Evolutionary conservation across 2,797 vertebrate genomes (phyloP), one percentile per base, ranked within the genome.

Genomic region (Sebastes diaconus): DNA sequence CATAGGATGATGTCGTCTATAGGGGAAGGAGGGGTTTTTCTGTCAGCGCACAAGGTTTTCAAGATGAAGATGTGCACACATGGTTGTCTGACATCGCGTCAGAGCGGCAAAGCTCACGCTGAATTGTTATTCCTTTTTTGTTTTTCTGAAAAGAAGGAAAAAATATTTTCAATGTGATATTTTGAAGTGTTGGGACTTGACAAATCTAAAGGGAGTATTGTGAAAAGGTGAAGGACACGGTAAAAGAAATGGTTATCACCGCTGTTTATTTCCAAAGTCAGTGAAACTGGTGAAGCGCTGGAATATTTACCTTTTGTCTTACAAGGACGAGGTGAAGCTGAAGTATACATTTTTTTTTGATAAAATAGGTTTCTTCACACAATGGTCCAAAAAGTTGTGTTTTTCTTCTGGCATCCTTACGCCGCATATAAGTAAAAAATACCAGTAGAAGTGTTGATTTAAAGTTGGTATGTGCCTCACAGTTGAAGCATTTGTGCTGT

Each of bases 31-130:
- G 42, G 39, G 13, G n/a, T 60, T 24, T 55, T 55, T 71, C 77
- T 83, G 73, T 83, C 82, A 80, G 6, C 0, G 18, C 46, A n/a
- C 42, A 61, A 73, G 85, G 65, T 68, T 92, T 77, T 52, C 25
- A 27, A 16, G n/a, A 83, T 79, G 72, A 74, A 76, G 66, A 71
- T 29, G 54, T 55, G 65, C 58, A 22, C 25, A 22, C 76, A 34
- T 58, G 27, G 42, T 24, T 85, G 68, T 27, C 57, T 80, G 73
- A 84, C 73, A 68, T 65, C 30, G 14, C 25, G 29, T 46, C 63
- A 63, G 27, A 75, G 67, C 80, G 20, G 39, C 75, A 25, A 22
- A 69, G 50, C 79, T 42, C 61, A 22, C 55, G 24, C 50, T 27
- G 61, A 61, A 70, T 77, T 69, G 25, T 75, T 81, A 34, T 58